A percentile compares a stretch with the other conserved stretches of the same genome.
Conservation (phyloP, 92 coral and sea anemone genomes). For the Palythoa heliodiscus region DNA sequence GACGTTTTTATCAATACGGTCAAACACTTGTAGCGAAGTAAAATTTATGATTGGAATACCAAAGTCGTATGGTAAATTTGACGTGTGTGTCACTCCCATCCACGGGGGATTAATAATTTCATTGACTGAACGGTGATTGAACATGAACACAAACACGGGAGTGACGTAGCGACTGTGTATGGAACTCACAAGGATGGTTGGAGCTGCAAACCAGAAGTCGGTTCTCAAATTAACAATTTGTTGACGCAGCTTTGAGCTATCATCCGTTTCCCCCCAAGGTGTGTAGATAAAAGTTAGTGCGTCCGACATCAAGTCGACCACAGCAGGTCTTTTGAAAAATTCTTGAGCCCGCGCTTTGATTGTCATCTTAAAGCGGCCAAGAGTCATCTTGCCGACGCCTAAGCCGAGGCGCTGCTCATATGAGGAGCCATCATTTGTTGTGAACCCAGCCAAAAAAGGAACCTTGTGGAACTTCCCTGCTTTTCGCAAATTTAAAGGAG, state of each 20-base stretch:
- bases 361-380: background rate
- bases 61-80: constrained; percentile 12
- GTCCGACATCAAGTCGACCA: background rate
- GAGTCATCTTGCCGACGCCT: too few species aligned
- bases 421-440: constrained; percentile 67
- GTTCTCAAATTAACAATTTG: constrained; percentile 38
- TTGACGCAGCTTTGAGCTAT: constrained; percentile 31
- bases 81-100: constrained; percentile 16
- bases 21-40: background rate
- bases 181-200: constrained; percentile 42
- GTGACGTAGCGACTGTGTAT: constrained; percentile 41
- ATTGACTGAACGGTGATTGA: constrained; percentile 24
- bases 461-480: constrained; percentile 52
- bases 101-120: background rate
- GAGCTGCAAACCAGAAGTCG: constrained; percentile 45
- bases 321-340: background rate
- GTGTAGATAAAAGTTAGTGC: constrained; percentile 51
- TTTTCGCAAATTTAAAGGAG: constrained; percentile 63
- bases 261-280: constrained; percentile 56
- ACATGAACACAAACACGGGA: constrained; percentile 54
- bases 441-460: constrained; percentile 76
- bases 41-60: constrained; percentile 24
- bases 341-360: background rate
- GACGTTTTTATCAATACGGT: constrained; percentile 46
- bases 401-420: too few species aligned